These are phyloP conservation scores for Tipula unca DNA, from an alignment of 2,888 invertebrate genomes.

Conservation along the genomic window DNA sequence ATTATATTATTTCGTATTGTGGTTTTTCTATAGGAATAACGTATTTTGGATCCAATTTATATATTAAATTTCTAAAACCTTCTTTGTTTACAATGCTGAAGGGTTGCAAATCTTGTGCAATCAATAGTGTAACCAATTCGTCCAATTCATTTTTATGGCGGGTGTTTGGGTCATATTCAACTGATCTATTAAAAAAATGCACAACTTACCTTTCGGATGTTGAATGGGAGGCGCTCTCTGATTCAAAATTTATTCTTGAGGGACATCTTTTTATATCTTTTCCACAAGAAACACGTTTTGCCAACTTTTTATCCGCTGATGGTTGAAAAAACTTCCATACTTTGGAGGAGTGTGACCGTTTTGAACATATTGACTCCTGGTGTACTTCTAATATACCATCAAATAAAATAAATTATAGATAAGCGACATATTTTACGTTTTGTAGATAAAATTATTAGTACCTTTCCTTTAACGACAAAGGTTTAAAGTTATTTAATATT, in stretches of 20 bases:
- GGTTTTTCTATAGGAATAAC: background rate
- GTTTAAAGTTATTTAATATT: too few species aligned
- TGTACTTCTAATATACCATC: too few species aligned
- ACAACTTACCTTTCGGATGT: background rate
- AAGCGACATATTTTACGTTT: too few species aligned
- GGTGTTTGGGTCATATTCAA: background rate
- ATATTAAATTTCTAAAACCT: background rate
- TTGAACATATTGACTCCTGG: background rate
- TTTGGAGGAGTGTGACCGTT: background rate
- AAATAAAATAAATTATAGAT: too few species aligned
- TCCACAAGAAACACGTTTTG: background rate
- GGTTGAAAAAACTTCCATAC: background rate
- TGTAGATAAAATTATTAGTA: too few species aligned
- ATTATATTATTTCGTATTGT: background rate
- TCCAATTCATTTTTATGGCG: background rate
- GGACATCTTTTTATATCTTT: background rate
- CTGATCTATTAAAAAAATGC: background rate
- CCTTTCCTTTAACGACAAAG: too few species aligned
- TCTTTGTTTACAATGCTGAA: background rate
- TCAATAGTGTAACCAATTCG: background rate
- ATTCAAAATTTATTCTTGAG: background rate
- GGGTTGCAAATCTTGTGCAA: background rate
- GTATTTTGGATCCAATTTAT: background rate
- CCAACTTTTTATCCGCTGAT: background rate
- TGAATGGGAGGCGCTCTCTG: background rate